Evolutionary conservation across 2,113 vertebrate species (phyloP).

Genomic region (Brachypodius melanocephalos): DNA sequence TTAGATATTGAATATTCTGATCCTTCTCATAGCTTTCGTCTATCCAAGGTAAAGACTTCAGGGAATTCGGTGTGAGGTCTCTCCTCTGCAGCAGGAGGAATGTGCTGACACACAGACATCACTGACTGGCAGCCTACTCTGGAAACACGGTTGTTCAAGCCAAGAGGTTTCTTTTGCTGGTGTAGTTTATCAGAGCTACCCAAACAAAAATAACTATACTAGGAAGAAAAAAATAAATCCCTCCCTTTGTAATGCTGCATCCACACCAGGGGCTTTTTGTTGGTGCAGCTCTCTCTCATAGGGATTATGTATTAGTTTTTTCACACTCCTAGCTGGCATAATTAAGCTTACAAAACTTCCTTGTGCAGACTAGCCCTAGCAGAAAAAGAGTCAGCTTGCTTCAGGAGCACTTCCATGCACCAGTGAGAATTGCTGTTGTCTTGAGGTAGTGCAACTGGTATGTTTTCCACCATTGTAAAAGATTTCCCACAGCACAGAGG

Average conservation of each 20-base stretch:
- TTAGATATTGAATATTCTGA: not conserved
- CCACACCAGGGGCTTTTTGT: not conserved
- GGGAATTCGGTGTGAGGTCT: not conserved
- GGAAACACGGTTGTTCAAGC: not conserved
- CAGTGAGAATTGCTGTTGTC: not conserved
- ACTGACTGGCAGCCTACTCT: not conserved
- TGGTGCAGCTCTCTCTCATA: not conserved
- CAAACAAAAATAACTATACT: not conserved
- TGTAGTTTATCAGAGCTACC: conserved; percentile 15
- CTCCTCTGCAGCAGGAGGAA: conserved; percentile 12
- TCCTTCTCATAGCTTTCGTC: not conserved
- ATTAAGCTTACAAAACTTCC: not conserved
- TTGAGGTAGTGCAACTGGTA: not conserved
- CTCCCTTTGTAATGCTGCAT: not conserved
- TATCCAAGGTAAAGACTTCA: conserved; percentile 2
- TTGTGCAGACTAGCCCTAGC: not conserved
- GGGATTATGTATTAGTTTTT: conserved; percentile 11
- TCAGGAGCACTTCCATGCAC: not conserved
- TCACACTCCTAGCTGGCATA: not conserved
- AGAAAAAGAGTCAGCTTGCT: not conserved
- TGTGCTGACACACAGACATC: conserved; percentile 44
- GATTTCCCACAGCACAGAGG: not conserved
- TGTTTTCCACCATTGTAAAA: not conserved
- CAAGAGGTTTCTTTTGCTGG: conserved; percentile 34
- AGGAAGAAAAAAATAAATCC: not conserved